phyloP scores from a whole-genome alignment of 2,797 vertebrate species.

The Ispidina picta region DNA sequence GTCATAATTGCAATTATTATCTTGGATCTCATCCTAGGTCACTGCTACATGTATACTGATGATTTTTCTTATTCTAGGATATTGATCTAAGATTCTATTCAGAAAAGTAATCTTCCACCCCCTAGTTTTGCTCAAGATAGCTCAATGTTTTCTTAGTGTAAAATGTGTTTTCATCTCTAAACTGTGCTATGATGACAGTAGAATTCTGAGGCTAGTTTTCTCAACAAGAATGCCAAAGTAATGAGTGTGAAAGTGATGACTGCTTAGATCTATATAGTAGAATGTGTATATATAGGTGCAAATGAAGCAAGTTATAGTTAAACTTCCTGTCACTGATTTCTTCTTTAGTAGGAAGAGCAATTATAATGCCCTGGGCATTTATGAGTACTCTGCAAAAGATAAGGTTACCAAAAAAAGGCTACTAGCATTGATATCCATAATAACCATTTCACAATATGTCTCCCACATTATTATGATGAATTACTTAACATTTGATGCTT shows the following conservation, averaged over 20 bases:
- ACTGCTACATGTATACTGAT: neutral
- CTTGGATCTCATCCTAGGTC: neutral
- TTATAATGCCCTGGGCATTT: neutral
- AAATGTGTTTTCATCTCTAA: neutral
- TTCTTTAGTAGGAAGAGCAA: neutral
- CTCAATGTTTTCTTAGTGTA: neutral
- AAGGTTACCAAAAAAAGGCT: neutral
- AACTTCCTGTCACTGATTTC: neutral
- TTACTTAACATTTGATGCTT: neutral
- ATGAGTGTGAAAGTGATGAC: fast-evolving
- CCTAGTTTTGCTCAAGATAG: neutral
- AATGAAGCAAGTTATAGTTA: neutral
- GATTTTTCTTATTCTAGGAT: neutral
- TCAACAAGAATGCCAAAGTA: neutral
- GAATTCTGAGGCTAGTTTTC: neutral
- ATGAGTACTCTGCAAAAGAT: neutral
- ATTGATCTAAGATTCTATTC: neutral
- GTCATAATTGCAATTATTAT: neutral
- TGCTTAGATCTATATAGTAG: neutral
- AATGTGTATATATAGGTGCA: neutral
- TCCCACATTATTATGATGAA: neutral
- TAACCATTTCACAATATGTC: neutral
- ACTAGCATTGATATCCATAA: neutral
- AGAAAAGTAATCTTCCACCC: neutral
- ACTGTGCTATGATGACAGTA: neutral